Evolutionary conservation across 2,113 vertebrate genomes (phyloP).

Genomic region (Oreochromis niloticus): DNA sequence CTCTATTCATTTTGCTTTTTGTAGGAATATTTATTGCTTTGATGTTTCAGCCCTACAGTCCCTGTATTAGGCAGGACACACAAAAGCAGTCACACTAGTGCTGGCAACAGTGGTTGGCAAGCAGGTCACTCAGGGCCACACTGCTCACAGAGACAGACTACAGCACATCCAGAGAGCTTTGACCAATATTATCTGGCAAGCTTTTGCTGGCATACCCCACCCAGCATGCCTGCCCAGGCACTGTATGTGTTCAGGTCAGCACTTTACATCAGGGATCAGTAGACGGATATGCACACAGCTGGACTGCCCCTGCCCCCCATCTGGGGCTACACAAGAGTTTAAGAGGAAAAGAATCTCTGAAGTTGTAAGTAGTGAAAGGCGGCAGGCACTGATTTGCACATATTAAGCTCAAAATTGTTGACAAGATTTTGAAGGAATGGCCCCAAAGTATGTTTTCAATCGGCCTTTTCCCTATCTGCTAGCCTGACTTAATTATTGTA

Average conservation of each 20-base stretch:
- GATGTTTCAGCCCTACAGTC: background rate
- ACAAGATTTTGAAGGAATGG: conserved; percentile 15
- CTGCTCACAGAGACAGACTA: background rate
- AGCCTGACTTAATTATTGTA: conserved; percentile 40
- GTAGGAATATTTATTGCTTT: background rate
- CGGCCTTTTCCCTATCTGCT: background rate
- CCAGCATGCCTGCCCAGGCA: background rate
- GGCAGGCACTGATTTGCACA: conserved; percentile 46
- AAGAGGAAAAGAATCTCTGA: conserved; percentile 40
- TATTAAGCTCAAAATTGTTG: conserved; percentile 47
- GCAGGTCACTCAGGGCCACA: background rate
- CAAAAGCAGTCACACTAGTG: background rate
- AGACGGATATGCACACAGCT: conserved; percentile 42
- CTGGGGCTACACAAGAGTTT: conserved; percentile 30
- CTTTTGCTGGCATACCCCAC: conserved; percentile 21
- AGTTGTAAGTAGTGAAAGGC: conserved; percentile 42
- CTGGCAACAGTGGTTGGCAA: background rate
- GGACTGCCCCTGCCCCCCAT: background rate
- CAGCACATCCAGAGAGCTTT: conserved; percentile 4
- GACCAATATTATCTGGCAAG: conserved; percentile 52
- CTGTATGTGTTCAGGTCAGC: conserved; percentile 53
- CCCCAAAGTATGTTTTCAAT: conserved; percentile 26
- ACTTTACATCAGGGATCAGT: conserved; percentile 53
- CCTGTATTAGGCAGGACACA: background rate
- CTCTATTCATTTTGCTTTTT: background rate